A percentile compares a stretch with the other conserved stretches of the same genome.
Evolutionary conservation across 2,888 invertebrate species (phyloP).

Genomic region (Onchidella celtica): DNA sequence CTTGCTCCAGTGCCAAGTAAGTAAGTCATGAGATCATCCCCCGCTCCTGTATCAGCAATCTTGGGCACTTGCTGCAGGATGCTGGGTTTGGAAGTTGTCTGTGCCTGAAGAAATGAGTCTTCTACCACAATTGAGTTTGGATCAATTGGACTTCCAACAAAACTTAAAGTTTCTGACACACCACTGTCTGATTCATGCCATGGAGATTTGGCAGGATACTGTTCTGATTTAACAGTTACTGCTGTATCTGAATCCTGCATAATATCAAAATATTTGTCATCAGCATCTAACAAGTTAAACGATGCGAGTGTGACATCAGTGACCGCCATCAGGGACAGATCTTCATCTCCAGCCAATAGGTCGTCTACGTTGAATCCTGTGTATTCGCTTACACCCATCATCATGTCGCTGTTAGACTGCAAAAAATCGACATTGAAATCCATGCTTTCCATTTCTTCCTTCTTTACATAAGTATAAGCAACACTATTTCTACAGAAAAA

Average conservation of each 20-base stretch:
- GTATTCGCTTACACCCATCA: neutral
- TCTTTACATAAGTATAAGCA: neutral
- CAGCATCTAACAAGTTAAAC: neutral
- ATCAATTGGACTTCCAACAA: conserved; percentile 34
- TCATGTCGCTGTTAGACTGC: neutral
- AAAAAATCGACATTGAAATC: neutral
- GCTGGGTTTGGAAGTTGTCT: conserved; percentile 3
- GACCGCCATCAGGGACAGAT: neutral
- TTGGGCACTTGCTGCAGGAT: neutral
- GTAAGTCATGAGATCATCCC: conserved; percentile 31
- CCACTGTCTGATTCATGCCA: conserved; percentile 73
- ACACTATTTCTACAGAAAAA: neutral
- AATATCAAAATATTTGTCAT: neutral
- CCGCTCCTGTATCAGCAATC: conserved; percentile 36
- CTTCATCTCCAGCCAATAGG: neutral
- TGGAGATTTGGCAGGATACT: conserved; percentile 55
- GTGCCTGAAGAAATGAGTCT: neutral
- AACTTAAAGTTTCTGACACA: conserved; percentile 55
- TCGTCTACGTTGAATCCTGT: neutral
- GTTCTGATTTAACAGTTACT: neutral
- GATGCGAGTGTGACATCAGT: conserved; percentile 17
- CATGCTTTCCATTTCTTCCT: neutral
- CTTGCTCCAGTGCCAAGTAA: conserved; percentile 38
- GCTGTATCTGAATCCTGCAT: neutral
- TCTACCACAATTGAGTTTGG: neutral